Evolutionary conservation across 2,113 vertebrate genomes (phyloP), one percentile per base, ranked within the genome.

Genomic region (Haemorhous mexicanus): DNA sequence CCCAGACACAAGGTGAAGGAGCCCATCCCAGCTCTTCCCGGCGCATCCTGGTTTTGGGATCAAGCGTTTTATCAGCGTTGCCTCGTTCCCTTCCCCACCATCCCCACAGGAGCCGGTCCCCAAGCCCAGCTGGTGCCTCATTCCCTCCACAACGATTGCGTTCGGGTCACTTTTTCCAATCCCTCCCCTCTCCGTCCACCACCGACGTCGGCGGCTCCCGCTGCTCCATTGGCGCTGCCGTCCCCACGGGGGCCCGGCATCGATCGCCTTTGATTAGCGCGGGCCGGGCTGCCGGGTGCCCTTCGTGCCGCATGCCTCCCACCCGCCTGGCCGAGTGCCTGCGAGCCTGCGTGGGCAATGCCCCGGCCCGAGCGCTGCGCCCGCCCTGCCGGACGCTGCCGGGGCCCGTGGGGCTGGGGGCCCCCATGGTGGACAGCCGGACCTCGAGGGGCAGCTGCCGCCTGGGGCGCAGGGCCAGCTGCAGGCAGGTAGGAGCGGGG

Each of bases 81-180:
- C 81, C 35, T 32, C 6, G 24, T 33, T 49, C 76, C 50, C n/a
- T 73, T 93, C 56, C 66, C 74, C 1, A 0, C 56, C 1, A 0
- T 67, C n/a, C 81, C 46, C 1, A 1, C 0, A 0, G 43, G 35
- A 89, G 59, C 73, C 2, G 1, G 19, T 94, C 44, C 82, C 66
- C 90, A 24, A 27, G 27, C 86, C 30, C 37, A 8, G 44, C 63
- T 6, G 4, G 32, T 27, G 52, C 94, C 52, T 75, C 89, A 9
- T 32, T 55, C 84, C 69, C 76, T 28, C 68, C 13, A 3, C 91
- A 96, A 96, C 16, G 82, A 96, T 95, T 95, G 74, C 2, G 6
- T 87, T 96, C 32, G 86, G 81, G 95, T 97, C 97, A 96, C 87
- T 96, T 96, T 97, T 97, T 96, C 93, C 95, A 94, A 64, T 43